Percentiles rank a stretch among this genome's conserved stretches.
phyloP scores from a whole-genome alignment of 2,888 invertebrate species.

The Lepidocyrtinus sp. region DNA sequence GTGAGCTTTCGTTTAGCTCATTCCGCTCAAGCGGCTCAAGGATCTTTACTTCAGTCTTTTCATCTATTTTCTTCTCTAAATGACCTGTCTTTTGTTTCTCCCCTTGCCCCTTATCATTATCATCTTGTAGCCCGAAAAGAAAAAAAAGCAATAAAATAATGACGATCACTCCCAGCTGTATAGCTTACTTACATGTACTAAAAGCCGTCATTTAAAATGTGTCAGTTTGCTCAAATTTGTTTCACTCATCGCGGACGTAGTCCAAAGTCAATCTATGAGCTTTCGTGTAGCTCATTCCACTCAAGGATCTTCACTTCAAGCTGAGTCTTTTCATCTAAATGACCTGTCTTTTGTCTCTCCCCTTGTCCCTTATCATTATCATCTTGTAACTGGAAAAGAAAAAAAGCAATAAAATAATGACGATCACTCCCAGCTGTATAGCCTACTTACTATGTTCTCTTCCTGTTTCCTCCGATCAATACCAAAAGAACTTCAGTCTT shows the following conservation, averaged over 20 bases:
- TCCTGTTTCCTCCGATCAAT: not conserved
- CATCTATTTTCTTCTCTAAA: constrained; percentile 21
- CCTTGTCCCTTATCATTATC: not conserved
- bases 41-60: constrained; percentile 34
- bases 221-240: not conserved
- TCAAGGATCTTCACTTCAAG: constrained; percentile 26
- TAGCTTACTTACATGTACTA: not conserved
- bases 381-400: not conserved
- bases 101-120: not conserved
- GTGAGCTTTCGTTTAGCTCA: too few relatives aligned
- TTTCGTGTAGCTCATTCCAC: too few relatives aligned
- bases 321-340: constrained; percentile 31
- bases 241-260: not conserved
- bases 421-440: not conserved
- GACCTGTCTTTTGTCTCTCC: constrained; percentile 27
- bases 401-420: not conserved
- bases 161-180: not conserved
- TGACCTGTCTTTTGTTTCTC: constrained; percentile 30
- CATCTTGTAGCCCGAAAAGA: not conserved
- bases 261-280: too few relatives aligned
- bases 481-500: constrained; percentile 14
- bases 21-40: not conserved
- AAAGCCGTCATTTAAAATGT: not conserved
- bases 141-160: not conserved
- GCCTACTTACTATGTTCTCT: not conserved